These are phyloP conservation scores for Edolisoma coerulescens DNA, from an alignment of 2,113 vertebrate species.

Conservation along the genomic window DNA sequence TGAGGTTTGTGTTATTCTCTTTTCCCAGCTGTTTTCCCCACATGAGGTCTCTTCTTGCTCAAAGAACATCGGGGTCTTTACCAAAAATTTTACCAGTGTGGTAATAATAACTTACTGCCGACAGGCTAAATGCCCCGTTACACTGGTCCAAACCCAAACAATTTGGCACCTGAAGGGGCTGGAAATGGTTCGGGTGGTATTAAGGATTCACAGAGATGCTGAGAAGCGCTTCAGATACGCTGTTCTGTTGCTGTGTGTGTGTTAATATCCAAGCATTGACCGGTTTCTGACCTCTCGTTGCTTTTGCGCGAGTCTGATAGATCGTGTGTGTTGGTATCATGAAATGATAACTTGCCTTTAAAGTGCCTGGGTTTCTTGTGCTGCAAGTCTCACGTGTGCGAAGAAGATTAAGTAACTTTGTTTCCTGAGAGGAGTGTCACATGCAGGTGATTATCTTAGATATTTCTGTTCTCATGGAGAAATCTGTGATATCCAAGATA, in stretches of 20 bases:
- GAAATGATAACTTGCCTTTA: not conserved
- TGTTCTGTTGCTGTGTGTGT: not conserved
- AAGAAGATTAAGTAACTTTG: not conserved
- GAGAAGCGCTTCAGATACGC: not conserved
- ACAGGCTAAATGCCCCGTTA: fast-evolving
- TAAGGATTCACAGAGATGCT: not conserved
- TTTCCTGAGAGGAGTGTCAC: not conserved
- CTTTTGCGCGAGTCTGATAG: not conserved
- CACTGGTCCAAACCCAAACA: not conserved
- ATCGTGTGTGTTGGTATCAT: not conserved
- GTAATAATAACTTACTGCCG: fast-evolving
- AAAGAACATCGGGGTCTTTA: not conserved
- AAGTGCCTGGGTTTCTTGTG: not conserved
- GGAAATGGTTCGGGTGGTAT: not conserved
- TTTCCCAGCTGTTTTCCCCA: not conserved
- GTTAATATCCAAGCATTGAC: not conserved
- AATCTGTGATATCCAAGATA: not conserved
- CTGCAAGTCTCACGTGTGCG: not conserved
- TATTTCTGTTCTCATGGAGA: not conserved
- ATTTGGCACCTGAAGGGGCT: not conserved
- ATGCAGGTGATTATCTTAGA: not conserved
- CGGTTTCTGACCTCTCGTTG: not conserved
- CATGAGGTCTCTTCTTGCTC: not conserved
- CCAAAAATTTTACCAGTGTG: not conserved
- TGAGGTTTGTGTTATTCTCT: fast-evolving